These are phyloP conservation scores for Atherix ibis DNA, from an alignment of 2,888 invertebrate species.

Conservation along the genomic window DNA sequence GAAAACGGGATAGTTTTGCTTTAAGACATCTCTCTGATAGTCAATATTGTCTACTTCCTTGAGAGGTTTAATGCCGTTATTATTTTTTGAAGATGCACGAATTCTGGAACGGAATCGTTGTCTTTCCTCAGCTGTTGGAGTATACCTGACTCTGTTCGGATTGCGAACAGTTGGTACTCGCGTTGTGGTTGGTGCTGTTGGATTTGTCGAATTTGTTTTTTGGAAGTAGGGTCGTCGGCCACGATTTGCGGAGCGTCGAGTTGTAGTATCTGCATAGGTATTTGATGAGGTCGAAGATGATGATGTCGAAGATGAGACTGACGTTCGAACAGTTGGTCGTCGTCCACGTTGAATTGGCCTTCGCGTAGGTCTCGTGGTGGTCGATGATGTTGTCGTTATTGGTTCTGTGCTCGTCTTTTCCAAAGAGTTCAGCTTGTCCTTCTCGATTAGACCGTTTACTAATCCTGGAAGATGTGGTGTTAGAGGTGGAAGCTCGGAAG, in stretches of 20 bases:
- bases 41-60: constrained; percentile 33
- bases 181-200: constrained; percentile 12
- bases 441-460: constrained; percentile 43
- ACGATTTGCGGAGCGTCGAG: constrained; percentile 25
- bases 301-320: constrained; percentile 24
- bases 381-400: constrained; percentile 31
- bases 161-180: constrained; percentile 27
- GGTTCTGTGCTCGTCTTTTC: constrained; percentile 20
- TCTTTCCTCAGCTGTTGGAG: constrained; percentile 29
- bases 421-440: constrained; percentile 19
- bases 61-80: constrained; percentile 4
- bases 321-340: constrained; percentile 27
- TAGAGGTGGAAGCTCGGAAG: constrained; percentile 39
- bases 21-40: constrained; percentile 45
- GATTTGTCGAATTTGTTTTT: constrained; percentile 14
- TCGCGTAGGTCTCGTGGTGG: constrained; percentile 30
- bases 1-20: constrained; percentile 47
- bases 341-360: constrained; percentile 38
- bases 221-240: constrained; percentile 31
- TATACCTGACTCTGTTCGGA: constrained; percentile 31
- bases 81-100: constrained; percentile 15
- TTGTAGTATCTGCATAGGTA: constrained; percentile 17
- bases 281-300: constrained; percentile 22
- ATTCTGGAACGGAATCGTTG: constrained; percentile 23
- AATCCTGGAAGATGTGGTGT: constrained; percentile 43